phyloP scores from a whole-genome alignment of 2,888 invertebrate genomes.

The Empis livida region DNA sequence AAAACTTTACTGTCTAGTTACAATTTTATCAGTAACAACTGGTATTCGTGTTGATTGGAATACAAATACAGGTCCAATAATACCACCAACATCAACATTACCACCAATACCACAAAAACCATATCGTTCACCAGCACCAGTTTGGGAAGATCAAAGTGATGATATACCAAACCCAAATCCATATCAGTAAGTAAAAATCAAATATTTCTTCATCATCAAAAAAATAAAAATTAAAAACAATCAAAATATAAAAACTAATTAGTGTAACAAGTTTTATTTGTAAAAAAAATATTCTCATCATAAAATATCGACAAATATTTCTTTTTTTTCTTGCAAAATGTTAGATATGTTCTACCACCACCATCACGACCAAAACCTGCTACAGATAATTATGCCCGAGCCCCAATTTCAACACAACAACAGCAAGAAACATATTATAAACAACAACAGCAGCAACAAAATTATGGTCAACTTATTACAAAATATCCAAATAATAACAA shows the following conservation, averaged over 20 bases:
- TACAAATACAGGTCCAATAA: conserved; percentile 47
- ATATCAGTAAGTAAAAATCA: conserved; percentile 39
- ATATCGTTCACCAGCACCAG: conserved; percentile 44
- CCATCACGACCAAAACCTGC: conserved; percentile 31
- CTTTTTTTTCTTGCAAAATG: too few species aligned
- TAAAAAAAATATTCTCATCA: not conserved
- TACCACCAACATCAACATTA: conserved; percentile 43
- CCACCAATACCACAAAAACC: conserved; percentile 39
- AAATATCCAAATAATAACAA: conserved; percentile 15
- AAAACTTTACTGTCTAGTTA: conserved; percentile 26
- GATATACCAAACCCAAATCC: conserved; percentile 48
- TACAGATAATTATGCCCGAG: conserved; percentile 16
- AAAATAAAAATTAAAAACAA: not conserved
- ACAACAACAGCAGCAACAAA: conserved; percentile 17
- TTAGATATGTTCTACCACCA: conserved; percentile 32
- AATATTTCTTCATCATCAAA: not conserved
- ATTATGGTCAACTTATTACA: conserved; percentile 21
- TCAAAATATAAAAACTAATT: not conserved
- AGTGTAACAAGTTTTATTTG: not conserved
- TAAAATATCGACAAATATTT: not conserved
- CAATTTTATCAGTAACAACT: conserved; percentile 31
- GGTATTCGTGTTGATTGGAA: conserved; percentile 50
- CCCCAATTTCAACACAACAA: conserved; percentile 13
- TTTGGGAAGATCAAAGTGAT: conserved; percentile 45
- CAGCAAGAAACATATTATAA: conserved; percentile 11